Evolutionary conservation across 2,113 vertebrate genomes (phyloP).

Genomic region (Macaca fascicularis): DNA sequence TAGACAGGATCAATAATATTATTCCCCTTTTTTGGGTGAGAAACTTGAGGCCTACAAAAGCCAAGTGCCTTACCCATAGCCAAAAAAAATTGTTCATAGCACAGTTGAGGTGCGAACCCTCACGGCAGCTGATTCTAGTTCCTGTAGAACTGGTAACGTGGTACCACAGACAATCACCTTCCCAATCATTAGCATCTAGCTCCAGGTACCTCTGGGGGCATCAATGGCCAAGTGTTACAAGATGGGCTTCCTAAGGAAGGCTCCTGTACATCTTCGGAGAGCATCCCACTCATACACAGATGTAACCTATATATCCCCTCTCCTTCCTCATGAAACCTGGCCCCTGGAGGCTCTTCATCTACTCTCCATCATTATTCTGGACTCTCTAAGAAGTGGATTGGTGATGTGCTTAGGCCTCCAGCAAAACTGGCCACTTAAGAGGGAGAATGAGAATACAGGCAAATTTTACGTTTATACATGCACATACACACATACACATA

Average conservation of each 20-base stretch:
- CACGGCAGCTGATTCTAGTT: neutral
- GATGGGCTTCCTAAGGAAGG: neutral
- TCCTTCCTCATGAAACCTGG: neutral
- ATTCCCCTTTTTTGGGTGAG: neutral
- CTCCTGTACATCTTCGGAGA: neutral
- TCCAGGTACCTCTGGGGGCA: neutral
- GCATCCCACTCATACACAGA: neutral
- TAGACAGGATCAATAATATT: neutral
- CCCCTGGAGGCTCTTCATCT: neutral
- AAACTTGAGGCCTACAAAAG: neutral
- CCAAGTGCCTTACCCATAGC: neutral
- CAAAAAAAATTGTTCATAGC: neutral
- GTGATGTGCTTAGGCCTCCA: neutral
- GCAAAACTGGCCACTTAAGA: neutral
- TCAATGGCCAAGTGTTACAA: neutral
- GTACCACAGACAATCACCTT: neutral
- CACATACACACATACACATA: neutral
- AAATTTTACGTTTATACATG: neutral
- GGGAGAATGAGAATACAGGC: neutral
- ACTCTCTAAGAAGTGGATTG: neutral
- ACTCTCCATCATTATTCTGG: neutral
- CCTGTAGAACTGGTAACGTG: neutral
- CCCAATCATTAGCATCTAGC: neutral
- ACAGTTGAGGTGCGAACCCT: neutral
- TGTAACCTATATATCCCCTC: neutral